Base-by-base conservation (phyloP, 2,888 invertebrate genomes). In the Drosophila yooni region DNA sequence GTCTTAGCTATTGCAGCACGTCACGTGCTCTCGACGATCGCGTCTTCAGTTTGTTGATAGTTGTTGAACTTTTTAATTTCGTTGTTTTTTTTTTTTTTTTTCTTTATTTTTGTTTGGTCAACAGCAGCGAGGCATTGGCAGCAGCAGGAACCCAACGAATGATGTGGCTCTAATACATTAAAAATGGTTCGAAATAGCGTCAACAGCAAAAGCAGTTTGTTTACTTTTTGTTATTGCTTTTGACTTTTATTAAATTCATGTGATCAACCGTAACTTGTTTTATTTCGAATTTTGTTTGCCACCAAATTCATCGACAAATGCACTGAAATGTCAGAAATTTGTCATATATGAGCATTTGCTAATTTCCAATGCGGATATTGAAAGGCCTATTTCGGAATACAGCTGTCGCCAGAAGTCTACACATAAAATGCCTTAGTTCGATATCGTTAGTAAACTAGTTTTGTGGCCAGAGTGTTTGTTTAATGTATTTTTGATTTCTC, bases 301-400 rank as follows among this genome's bases (percentile, higher is more conserved):
- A 51, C 63, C 74, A 69, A 76, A 76, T 68, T 77, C 61, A 88
- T 74, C 66, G 43, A 62, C 57, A 71, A 70, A 70, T 89, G 87
- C 89, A 90, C 67, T 75, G 53, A 69, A 76, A 67, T 69, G 38
- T 36, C 75, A 71, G 76, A 72, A 70, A 69, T 74, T 58, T 33
- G 31, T 40, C 40, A 15, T 29, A 58, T 53, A 68, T 61, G 59
- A 67, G 51, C 74, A 82, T 74, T 73, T 85, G 88, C 83, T 83
- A 89, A 83, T 89, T 83, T 67, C 43, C 60, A 71, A 83, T 21
- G 60, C 83, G 83, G 83, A 83, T 89, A 61, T 74, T 54, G 27
- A 58, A 40, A 40, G 56, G 60, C 63, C 59, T 46, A 46, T 65
- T 34, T 60, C 62, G 46, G 6, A 21, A 33, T 61, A 62, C 43